Percentiles rank a stretch among this genome's conserved stretches.
Conservation (phyloP, 2,888 invertebrate species). For the Erebia epiphron region DNA sequence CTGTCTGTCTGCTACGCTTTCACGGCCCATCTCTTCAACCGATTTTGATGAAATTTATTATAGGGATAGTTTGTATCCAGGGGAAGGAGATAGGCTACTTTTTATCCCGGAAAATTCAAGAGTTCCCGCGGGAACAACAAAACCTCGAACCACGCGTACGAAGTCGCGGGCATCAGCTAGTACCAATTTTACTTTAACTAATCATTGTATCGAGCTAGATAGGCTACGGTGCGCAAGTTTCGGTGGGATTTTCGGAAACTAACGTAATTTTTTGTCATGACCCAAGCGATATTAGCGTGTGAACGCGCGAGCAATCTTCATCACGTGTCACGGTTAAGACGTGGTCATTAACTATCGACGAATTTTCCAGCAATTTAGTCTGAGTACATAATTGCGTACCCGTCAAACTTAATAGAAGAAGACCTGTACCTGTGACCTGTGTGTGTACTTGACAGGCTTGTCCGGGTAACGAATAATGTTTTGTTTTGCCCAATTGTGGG, state of each 20-base stretch:
- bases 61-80: too few species aligned
- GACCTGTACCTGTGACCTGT: too few species aligned
- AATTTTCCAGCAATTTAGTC: conserved; percentile 78
- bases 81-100: too few species aligned
- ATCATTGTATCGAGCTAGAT: neutral
- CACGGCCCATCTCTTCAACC: too few species aligned
- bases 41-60: too few species aligned
- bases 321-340: conserved; percentile 65
- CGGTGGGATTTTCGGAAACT: conserved; percentile 12
- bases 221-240: neutral
- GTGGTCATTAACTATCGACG: conserved; percentile 70
- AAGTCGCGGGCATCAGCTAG: too few species aligned
- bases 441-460: conserved; percentile 14
- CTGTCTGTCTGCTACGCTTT: too few species aligned
- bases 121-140: too few species aligned
- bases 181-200: neutral
- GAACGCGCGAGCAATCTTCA: conserved; percentile 51
- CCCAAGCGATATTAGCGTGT: conserved; percentile 41
- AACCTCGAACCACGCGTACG: too few species aligned
- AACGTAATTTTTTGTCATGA: conserved; percentile 17
- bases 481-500: neutral
- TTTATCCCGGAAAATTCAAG: too few species aligned
- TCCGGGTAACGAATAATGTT: conserved; percentile 5
- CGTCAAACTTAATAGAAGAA: conserved; percentile 77
- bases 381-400: conserved; percentile 81